phyloP scores from a whole-genome alignment of 1,140 invertebrate species.

The Drosophila tsacasi region DNA sequence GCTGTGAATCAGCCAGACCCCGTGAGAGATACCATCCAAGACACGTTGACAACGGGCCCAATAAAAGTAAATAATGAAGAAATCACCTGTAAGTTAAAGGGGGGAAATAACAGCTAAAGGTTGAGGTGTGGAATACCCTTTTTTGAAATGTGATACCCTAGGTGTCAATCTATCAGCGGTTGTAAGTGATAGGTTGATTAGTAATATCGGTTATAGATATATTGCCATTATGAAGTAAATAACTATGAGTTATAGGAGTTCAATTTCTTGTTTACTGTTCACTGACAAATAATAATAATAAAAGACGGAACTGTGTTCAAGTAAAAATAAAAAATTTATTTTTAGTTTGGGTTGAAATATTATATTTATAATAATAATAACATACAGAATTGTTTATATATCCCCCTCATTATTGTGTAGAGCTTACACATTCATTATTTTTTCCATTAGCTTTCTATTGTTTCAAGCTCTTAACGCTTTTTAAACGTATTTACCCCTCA shows the following conservation, averaged over 20 bases:
- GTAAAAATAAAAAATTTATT: not conserved
- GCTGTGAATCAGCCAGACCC: constrained; percentile 34
- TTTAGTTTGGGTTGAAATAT: not conserved
- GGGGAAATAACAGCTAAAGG: not conserved
- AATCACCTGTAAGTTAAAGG: constrained; percentile 58
- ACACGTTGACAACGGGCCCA: constrained; percentile 51
- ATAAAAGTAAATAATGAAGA: constrained; percentile 51
- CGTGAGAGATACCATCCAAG: constrained; percentile 58
- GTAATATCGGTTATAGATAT: not conserved
- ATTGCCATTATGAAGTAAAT: not conserved
- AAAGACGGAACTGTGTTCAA: not conserved
- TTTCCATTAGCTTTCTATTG: not conserved
- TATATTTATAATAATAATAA: not conserved
- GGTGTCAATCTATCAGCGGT: not conserved
- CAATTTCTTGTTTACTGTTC: not conserved
- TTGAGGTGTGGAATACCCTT: constrained; percentile 12
- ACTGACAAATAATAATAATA: not conserved
- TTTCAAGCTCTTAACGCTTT: constrained; percentile 10
- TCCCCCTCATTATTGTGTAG: not conserved
- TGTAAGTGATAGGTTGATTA: not conserved
- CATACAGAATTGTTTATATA: not conserved
- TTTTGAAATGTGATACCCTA: not conserved
- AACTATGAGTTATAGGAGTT: not conserved
- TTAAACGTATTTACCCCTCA: constrained; percentile 1
- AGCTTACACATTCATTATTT: not conserved